Evolutionary conservation across 2,797 vertebrate species (phyloP), one percentile per base, ranked within the genome.

Genomic region (Hirundo rustica): DNA sequence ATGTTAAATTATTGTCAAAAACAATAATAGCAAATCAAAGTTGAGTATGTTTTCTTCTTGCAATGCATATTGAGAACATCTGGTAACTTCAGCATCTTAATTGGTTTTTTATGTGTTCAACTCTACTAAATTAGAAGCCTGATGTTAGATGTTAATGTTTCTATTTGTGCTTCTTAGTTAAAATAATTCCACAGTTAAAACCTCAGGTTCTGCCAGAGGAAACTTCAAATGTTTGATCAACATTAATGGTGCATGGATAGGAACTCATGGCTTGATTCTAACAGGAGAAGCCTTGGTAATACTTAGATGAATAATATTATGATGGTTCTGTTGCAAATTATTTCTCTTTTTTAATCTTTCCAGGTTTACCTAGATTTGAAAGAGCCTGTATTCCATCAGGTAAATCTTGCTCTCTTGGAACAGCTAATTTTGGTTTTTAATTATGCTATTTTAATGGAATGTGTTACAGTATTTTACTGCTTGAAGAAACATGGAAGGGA

Each of bases 321-420:
- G 22, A 22, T 85, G 0, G 1, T 77, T 83, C 57, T 82, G 26
- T 82, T 89, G 67, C 38, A 42, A 81, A 38, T 95, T 38, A 73
- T 36, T 85, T 96, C 21, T 74, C 72, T 85, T 57, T 91, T 80
- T 93, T 60, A 64, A 85, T 95, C 50, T 96, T 95, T 96, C 4
- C 96, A 99, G 99, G 98, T 99, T 62, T 99, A 99, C 97, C 97
- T 99, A 86, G 98, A 98, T 88, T 99, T 98, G 98, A 99, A 99
- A 96, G 99, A 99, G 94, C 99, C 99, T 40, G 97, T 99, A 72
- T 99, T 99, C 96, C 99, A 99, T 97, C 99, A 99, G 99, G 99
- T 99, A 97, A 98, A 91, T 91, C 54, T 81, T 93, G 67, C 53
- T 95, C 44, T 74, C 58, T 54, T 40, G 70, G 42, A 57, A n/a